phyloP scores from a whole-genome alignment of 2,113 vertebrate species.

The Athene cunicularia region DNA sequence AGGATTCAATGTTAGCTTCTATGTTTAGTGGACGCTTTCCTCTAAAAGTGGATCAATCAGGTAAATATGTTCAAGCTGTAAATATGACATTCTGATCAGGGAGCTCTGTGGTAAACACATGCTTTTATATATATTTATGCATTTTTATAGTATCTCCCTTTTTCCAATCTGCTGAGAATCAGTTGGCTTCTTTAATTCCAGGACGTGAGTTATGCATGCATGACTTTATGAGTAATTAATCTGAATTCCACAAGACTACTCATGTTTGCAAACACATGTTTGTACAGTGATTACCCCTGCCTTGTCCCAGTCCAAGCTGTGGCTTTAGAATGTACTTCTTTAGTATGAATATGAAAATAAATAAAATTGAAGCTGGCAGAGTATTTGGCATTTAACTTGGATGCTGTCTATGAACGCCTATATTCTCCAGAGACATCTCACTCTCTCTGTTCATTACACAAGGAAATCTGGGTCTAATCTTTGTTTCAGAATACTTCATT shows the following conservation, averaged over 20 bases:
- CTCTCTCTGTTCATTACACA: neutral
- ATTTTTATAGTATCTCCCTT: neutral
- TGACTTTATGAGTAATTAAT: neutral
- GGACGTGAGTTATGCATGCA: neutral
- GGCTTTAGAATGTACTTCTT: neutral
- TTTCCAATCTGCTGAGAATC: neutral
- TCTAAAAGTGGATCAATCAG: constrained; percentile 73
- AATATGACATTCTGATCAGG: neutral
- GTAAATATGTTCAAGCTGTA: constrained; percentile 48
- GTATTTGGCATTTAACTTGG: neutral
- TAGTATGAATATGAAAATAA: neutral
- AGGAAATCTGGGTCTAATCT: neutral
- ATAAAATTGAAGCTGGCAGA: neutral
- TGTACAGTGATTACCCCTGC: neutral
- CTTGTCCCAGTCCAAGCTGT: neutral
- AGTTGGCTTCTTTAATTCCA: neutral
- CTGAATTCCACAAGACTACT: neutral
- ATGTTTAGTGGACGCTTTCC: constrained; percentile 80
- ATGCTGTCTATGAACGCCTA: neutral
- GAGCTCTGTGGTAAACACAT: neutral
- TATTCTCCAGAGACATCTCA: neutral
- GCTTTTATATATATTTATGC: neutral
- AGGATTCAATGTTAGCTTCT: constrained; percentile 75
- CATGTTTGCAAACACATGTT: neutral
- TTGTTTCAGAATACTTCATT: neutral